Evolutionary conservation across 2,888 invertebrate species (phyloP).

Genomic region (Pteria penguin): DNA sequence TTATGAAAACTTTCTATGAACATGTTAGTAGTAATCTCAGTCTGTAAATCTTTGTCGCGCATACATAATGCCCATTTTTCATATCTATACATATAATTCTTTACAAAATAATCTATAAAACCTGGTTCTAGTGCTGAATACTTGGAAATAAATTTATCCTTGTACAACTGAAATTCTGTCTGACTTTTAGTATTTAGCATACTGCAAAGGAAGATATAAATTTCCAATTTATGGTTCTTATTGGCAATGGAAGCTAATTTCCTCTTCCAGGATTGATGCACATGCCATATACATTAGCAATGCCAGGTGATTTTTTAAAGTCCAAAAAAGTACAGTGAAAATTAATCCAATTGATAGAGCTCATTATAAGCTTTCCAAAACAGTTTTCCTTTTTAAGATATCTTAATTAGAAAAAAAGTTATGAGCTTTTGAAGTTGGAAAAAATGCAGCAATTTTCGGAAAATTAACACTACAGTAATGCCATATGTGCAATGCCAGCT

Average conservation of each 20-base stretch:
- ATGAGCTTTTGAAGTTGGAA: too few relatives aligned
- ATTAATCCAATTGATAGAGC: too few relatives aligned
- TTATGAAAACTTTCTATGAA: conserved; percentile 26
- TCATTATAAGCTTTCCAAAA: too few relatives aligned
- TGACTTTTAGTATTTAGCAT: conserved; percentile 5
- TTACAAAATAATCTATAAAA: not conserved
- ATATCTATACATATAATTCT: not conserved
- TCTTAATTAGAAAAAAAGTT: too few relatives aligned
- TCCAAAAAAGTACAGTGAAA: too few relatives aligned
- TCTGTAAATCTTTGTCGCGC: not conserved
- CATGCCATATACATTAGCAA: conserved; percentile 22
- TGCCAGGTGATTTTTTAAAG: too few relatives aligned
- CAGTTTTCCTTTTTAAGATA: too few relatives aligned
- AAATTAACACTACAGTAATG: too few relatives aligned
- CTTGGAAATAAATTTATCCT: not conserved
- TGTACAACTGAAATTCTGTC: conserved; percentile 3
- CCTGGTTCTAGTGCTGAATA: not conserved
- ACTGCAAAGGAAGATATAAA: not conserved
- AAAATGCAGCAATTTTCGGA: too few relatives aligned
- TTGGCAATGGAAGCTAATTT: not conserved
- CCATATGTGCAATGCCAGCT: too few relatives aligned
- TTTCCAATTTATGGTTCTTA: not conserved
- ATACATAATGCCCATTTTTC: conserved; percentile 24
- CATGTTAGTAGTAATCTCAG: conserved; percentile 16
- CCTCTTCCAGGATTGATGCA: conserved; percentile 1